Evolutionary conservation across 2,113 vertebrate genomes (phyloP), one percentile per base, ranked within the genome.

Genomic region (Cephalophus harveyi): DNA sequence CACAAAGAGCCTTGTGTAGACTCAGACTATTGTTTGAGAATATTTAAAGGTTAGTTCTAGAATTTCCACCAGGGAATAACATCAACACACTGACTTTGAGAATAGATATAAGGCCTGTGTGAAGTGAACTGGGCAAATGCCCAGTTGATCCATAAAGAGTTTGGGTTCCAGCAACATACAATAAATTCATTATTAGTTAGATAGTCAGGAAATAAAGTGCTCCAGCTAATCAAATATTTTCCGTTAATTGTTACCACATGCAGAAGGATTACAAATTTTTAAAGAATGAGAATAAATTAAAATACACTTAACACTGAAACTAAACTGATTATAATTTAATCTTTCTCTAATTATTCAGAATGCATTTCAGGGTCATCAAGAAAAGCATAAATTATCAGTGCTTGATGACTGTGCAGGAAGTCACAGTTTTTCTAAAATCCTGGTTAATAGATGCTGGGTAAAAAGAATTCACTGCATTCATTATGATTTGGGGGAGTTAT

Each of bases 281-380:
- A 96, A 97, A 98, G 97, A 98, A 98, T 97, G 91, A 97, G 98
- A 98, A 98, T 98, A 98, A 97, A 98, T 98, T 98, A 98, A 98
- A 98, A 98, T 97, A 98, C 89, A 97, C 97, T 98, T 98, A 97
- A 97, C 95, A 96, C 93, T 89, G 98, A 97, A 98, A 97, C 97
- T 97, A 98, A 98, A 97, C 93, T 98, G 97, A 98, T 98, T 98
- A 98, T 97, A 98, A 98, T 98, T 97, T 98, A 97, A 98, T 98
- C 98, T 98, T 98, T 97, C 94, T 93, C 96, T 98, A 98, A 98
- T 98, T 97, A 98, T 98, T 98, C 98, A 98, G 93, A 98, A 98
- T 98, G 97, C 87, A 97, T 98, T 97, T 96, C 83, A 59, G 96
- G 97, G 97, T 97, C 97, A 98, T 98, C 97, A 98, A 92, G 95